phyloP scores from a whole-genome alignment of 2,113 vertebrate genomes.

The Corythornis vintsioides region DNA sequence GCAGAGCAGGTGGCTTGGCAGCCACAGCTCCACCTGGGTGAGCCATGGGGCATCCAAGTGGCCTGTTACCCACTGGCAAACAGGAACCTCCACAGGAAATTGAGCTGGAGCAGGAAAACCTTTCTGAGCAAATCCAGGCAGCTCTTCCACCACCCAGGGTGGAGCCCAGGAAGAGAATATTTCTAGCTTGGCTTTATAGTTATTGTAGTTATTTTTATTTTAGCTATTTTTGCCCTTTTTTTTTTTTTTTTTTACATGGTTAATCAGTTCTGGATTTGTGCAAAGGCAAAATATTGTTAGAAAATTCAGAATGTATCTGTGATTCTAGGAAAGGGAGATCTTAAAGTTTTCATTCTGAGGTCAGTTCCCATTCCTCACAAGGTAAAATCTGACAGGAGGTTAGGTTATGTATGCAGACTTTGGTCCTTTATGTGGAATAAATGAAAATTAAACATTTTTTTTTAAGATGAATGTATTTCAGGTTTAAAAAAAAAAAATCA shows the following conservation, averaged over 20 bases:
- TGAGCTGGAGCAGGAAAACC: neutral
- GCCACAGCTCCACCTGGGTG: conserved; percentile 26
- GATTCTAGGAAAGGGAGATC: neutral
- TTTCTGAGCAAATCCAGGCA: neutral
- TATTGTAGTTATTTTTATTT: neutral
- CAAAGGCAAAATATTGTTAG: neutral
- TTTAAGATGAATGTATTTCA: neutral
- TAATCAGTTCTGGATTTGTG: neutral
- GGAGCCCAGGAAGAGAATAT: neutral
- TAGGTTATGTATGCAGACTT: neutral
- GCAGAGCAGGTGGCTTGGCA: conserved; percentile 30
- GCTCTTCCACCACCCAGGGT: neutral
- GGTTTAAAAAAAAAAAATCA: neutral
- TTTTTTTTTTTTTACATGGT: neutral
- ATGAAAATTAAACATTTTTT: neutral
- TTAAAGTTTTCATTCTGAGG: neutral
- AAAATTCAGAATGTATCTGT: neutral
- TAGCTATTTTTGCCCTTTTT: neutral
- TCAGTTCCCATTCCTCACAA: neutral
- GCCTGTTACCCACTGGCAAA: neutral
- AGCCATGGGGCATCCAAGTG: neutral
- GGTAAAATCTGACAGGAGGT: neutral
- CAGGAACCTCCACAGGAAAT: conserved; percentile 30
- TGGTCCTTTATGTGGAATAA: neutral
- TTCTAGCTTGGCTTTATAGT: neutral